Evolutionary conservation across 2,797 vertebrate species (phyloP).

Genomic region (Sebastes diaconus): DNA sequence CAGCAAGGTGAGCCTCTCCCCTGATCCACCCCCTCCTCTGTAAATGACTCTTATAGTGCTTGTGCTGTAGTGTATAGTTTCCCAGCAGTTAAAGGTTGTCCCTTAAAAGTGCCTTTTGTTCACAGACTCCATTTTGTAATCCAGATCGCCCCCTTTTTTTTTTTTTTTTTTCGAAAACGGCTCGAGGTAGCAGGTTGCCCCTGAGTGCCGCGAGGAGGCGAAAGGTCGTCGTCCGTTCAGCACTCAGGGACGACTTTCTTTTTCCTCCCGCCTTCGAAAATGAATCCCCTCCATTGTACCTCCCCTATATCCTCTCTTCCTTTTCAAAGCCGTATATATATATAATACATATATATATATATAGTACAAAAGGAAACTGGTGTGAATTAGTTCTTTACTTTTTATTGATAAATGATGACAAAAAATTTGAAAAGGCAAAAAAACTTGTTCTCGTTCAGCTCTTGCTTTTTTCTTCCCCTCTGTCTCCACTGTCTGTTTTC

Average conservation of each 20-base stretch:
- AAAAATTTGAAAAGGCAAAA: slow-evolving; percentile 81
- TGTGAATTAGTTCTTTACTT: slow-evolving; percentile 89
- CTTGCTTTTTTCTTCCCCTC: slow-evolving; percentile 76
- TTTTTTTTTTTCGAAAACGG: slow-evolving; percentile 53
- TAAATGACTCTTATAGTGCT: slow-evolving; percentile 85
- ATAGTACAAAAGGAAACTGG: slow-evolving; percentile 90
- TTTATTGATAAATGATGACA: slow-evolving; percentile 83
- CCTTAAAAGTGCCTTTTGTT: slow-evolving; percentile 90
- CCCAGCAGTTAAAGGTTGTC: slow-evolving; percentile 88
- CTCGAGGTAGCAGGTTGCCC: slow-evolving; percentile 64
- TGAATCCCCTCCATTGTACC: slow-evolving; percentile 69
- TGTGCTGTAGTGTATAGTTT: slow-evolving; percentile 86
- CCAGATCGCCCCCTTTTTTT: slow-evolving; percentile 66
- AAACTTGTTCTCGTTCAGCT: slow-evolving; percentile 79
- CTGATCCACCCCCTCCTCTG: slow-evolving; percentile 66
- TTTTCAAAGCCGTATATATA: slow-evolving; percentile 84
- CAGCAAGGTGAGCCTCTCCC: slow-evolving; percentile 74
- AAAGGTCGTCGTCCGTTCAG: slow-evolving; percentile 32
- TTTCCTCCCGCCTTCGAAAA: slow-evolving; percentile 54
- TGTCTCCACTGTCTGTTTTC: slow-evolving; percentile 79
- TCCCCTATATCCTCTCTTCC: slow-evolving; percentile 75
- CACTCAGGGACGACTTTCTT: slow-evolving; percentile 44
- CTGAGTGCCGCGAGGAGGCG: slow-evolving; percentile 46
- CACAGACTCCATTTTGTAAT: slow-evolving; percentile 87
- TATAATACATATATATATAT: slow-evolving; percentile 84